Evolutionary conservation across 2,797 vertebrate genomes (phyloP), one percentile per base, ranked within the genome.

Genomic region (Dipus sagitta): DNA sequence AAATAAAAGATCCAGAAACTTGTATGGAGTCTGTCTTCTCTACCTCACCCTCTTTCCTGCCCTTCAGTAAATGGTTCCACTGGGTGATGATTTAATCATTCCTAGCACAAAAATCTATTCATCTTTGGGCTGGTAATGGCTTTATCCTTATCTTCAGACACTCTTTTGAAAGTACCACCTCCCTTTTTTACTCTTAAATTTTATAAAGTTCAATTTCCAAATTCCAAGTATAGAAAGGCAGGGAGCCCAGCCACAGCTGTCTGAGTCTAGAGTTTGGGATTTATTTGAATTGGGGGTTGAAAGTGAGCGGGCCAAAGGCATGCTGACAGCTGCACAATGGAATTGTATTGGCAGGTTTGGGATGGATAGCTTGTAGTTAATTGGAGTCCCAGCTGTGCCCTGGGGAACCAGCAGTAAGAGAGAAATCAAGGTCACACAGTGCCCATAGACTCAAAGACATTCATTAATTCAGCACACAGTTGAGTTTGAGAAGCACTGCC

Each of bases 221-320:
- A 96, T 96, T 96, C 81, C 70, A 70, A 0, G 84, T 82, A 81
- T 62, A 30, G 74, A 93, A 72, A 95, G 95, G 83, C 74, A 72
- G 88, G 84, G 80, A 87, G 93, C 90, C 94, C 77, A 91, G 88
- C 77, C 86, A 82, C 88, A 92, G 89, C 87, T 86, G 93, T 89
- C 52, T 89, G 80, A n/a, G 74, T 90, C 65, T 82, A 64, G 93
- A 76, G 78, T 91, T 94, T 80, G 38, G 90, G 88, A 86, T 94
- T 96, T 95, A 79, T 96, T 94, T 96, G 91, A 93, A 88, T 85
- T 86, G 64, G 84, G 90, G 95, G 93, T 93, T 95, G 90, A 96
- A 94, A 95, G 89, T 23, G 87, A 92, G 92, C 84, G 90, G 72
- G 89, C 67, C 88, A 92, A 76, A 94, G 80, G 93, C 95, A 32